These are phyloP conservation scores for Sinocyclocheilus anophthalmus DNA, from an alignment of 2,113 vertebrate species.

Conservation along the genomic window DNA sequence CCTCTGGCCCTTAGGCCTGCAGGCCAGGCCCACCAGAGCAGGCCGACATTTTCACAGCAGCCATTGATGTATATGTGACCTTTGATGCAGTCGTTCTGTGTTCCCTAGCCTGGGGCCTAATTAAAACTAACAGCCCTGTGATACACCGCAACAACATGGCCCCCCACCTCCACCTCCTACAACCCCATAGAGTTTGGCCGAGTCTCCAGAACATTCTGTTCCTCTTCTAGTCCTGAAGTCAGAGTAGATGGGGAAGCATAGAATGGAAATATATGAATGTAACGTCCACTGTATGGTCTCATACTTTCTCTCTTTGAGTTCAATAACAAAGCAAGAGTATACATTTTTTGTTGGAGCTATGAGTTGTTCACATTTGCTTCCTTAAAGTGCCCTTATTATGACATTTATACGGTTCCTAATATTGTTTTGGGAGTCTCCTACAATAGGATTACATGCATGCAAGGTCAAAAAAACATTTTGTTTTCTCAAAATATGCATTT, in stretches of 20 bases:
- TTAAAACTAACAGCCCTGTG: constrained; percentile 76
- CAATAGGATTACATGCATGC: no score
- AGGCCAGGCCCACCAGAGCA: constrained; percentile 53
- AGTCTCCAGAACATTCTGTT: constrained; percentile 34
- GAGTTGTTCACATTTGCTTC: not conserved
- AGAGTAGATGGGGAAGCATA: not conserved
- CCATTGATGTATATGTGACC: constrained; percentile 83
- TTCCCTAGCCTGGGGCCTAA: constrained; percentile 72
- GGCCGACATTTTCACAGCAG: constrained; percentile 71
- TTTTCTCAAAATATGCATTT: no score
- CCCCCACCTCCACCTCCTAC: constrained; percentile 35
- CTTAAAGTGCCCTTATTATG: not conserved
- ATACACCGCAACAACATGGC: constrained; percentile 35
- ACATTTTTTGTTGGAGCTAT: not conserved
- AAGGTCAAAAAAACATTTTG: no score
- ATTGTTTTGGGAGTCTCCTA: no score
- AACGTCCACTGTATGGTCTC: not conserved
- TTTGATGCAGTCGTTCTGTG: constrained; percentile 78
- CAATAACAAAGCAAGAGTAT: not conserved
- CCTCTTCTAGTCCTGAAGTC: constrained; percentile 35
- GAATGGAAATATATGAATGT: constrained; percentile 4
- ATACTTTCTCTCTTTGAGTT: constrained; percentile 4
- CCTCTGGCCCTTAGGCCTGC: constrained; percentile 40
- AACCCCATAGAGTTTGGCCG: constrained; percentile 23
- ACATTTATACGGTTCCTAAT: no score